Base-by-base conservation (phyloP, 1,140 invertebrate genomes). In the Caerostris extrusa region DNA sequence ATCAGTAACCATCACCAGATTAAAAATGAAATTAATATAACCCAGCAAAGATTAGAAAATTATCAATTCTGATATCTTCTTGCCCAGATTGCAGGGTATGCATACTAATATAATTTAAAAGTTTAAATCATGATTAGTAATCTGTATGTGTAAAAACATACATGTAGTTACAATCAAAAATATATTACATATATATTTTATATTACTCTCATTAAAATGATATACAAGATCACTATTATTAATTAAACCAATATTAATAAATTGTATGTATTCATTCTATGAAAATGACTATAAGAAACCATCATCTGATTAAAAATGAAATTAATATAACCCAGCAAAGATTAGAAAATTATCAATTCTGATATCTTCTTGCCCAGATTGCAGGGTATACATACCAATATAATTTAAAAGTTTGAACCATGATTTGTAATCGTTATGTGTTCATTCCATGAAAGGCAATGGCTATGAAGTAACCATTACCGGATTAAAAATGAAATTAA, bases 371-470 rank as follows among this genome's bases (percentile, higher is more conserved):
- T 91, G 57, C 90, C 90, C 69, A 90, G 12, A 58, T 58, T 90
- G 89, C 7, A 77, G 67, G 88, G 88, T 90, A 60, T 12, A 17
- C 34, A 34, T 34, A 34, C 34, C 34, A 34, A 34, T 34, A 34
- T 34, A 34, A 34, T 34, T 34, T 34, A 34, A 34, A 34, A 34
- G 34, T 34, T 34, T 34, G 34, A 34, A 34, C 34, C 34, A 34
- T 34, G 34, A 34, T 34, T 34, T 34, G 2, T 34, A 34, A 34
- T 34, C 34, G 0, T 34, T 34, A 34, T 34, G 90, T 91, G 53
- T 60, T 55, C 90, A 81, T 71, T n/a, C 12, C 69, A 55, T 91
- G 90, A 91, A 91, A 91, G 90, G 82, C 69, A 61, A 91, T 91
- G 71, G 77, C 12, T 5, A 34, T 60, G 2, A 3, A 50, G 7